phyloP scores from a whole-genome alignment of 2,113 vertebrate genomes.

The Sula dactylatra region DNA sequence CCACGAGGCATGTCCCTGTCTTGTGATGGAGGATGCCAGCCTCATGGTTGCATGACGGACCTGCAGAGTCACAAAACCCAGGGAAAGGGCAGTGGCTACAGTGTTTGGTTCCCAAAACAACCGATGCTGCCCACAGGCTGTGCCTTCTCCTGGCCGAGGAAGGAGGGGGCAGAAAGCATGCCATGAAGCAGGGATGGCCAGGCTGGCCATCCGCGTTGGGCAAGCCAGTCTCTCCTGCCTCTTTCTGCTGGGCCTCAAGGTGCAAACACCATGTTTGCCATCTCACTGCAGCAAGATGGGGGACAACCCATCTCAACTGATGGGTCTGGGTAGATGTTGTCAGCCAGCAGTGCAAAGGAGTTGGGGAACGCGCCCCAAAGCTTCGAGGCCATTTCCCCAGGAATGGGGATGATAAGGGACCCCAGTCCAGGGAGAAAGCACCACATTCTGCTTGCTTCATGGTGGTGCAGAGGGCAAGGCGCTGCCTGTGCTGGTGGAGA shows the following conservation, averaged over 20 bases:
- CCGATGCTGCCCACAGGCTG: background rate
- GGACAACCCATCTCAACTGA: background rate
- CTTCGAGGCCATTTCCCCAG: background rate
- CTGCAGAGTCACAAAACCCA: background rate
- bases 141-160: background rate
- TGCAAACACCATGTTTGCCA: background rate
- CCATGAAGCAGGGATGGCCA: background rate
- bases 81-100: background rate
- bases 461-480: background rate
- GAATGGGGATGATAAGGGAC: background rate
- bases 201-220: background rate
- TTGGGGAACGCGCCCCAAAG: background rate
- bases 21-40: background rate
- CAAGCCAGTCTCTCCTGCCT: background rate
- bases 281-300: background rate
- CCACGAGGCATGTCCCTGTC: rapidly evolving
- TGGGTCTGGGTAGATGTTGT: background rate
- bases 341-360: background rate
- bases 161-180: background rate
- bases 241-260: rapidly evolving
- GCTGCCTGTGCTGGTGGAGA: background rate
- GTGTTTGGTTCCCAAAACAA: background rate
- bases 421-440: background rate
- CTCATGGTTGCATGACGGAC: background rate
- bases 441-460: background rate